These are phyloP conservation scores for Buphagus erythrorhynchus DNA, from an alignment of 2,797 vertebrate genomes.

Conservation along the genomic window DNA sequence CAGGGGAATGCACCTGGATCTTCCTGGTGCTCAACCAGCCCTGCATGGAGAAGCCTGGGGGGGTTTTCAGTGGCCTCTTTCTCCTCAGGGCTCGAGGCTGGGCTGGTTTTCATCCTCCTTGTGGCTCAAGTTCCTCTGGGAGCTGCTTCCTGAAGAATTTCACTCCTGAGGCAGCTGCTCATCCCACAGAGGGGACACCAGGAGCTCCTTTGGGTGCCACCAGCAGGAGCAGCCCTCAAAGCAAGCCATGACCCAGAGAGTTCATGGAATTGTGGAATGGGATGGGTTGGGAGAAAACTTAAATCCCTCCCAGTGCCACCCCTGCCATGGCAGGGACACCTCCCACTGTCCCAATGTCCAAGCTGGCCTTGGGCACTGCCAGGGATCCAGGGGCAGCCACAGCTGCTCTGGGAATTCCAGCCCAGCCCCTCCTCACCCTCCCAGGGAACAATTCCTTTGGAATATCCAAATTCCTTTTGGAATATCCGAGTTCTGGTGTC, in stretches of 20 bases:
- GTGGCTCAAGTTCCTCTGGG: neutral
- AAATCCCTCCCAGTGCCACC: neutral
- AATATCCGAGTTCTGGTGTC: neutral
- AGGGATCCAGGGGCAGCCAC: neutral
- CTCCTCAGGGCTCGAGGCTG: neutral
- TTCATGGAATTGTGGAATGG: neutral
- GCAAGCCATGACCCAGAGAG: neutral
- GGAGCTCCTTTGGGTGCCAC: neutral
- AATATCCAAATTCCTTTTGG: neutral
- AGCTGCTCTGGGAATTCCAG: neutral
- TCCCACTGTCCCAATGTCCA: neutral
- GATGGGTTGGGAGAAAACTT: neutral
- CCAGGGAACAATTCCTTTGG: fast-evolving
- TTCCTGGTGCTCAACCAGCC: neutral
- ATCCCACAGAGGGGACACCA: neutral
- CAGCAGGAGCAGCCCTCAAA: neutral
- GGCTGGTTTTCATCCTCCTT: neutral
- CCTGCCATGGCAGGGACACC: neutral
- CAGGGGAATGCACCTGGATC: neutral
- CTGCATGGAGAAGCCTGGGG: neutral
- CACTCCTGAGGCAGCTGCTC: neutral
- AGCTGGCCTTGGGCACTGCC: neutral
- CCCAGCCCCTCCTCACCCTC: neutral
- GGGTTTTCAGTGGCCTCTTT: neutral
- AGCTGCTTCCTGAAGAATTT: neutral